Base-by-base conservation (phyloP, 2,113 vertebrate genomes). In the Carassius gibelio region DNA sequence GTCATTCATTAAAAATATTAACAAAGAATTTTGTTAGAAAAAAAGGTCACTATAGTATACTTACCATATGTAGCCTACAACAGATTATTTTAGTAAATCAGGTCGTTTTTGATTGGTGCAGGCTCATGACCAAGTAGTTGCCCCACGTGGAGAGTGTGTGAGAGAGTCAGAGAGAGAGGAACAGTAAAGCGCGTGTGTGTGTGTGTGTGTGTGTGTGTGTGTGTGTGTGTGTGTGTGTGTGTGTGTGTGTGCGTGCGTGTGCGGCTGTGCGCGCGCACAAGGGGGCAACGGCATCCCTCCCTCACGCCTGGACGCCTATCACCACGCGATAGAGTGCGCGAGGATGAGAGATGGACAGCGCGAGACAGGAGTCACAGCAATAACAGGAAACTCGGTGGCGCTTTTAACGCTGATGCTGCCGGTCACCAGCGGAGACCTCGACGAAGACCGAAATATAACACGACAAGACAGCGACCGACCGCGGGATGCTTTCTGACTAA, bases 321-420 rank as follows among this genome's bases (percentile, higher is more conserved):
- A 88, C 87, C 83, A 82, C 75, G 83, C 85, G 80, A 84, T 71
- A 85, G 84, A 48, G 86, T 78, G 82, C 72, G 88, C 64, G 87
- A 88, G 85, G 87, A 86, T 86, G 82, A 88, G 85, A 86, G 90
- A 71, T 83, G 84, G 77, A 84, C 59, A 84, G 78, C 34, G 85
- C 75, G 88, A 89, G 86, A 87, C 17, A 57, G 59, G 52, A 72
- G 75, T 48, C n/a, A 86, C 78, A 88, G 84, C 83, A 89, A 91
- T 83, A 92, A 86, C 88, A 89, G 90, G 92, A 91, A 88, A 91
- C 90, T 87, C 85, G 85, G 79, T 72, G 86, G 81, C 86, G 85
- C 83, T 85, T 86, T 72, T 68, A 42, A 86, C 84, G 85, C 88
- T 68, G 87, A 91, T 90, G 89, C 87, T 89, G 87, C 84, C 87